These are phyloP conservation scores for Casuarius casuarius DNA, from an alignment of 2,113 vertebrate genomes.

Conservation along the genomic window DNA sequence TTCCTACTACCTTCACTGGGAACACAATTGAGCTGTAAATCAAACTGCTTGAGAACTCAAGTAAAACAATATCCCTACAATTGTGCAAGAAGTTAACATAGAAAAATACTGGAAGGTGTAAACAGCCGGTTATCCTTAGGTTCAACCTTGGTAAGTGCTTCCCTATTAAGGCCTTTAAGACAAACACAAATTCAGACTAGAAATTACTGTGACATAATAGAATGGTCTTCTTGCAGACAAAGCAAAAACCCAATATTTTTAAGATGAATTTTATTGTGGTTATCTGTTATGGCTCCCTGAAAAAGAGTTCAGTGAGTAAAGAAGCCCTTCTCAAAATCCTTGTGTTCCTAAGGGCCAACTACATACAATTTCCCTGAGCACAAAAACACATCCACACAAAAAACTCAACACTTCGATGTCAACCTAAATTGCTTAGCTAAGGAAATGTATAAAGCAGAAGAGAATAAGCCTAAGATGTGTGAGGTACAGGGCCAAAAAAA, in stretches of 20 bases:
- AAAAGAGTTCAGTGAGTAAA: background rate
- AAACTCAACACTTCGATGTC: no score
- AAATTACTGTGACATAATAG: background rate
- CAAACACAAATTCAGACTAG: no score
- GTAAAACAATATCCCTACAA: fast-evolving
- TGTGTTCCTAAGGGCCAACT: background rate
- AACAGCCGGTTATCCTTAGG: fast-evolving
- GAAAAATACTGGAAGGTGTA: background rate
- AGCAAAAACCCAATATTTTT: background rate
- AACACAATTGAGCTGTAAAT: background rate
- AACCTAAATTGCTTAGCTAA: background rate
- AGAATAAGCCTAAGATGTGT: background rate
- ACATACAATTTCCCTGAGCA: fast-evolving
- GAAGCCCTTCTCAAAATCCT: background rate
- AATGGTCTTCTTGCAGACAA: background rate
- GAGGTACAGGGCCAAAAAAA: background rate
- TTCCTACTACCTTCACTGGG: background rate
- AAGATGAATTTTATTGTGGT: background rate
- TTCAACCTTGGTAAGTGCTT: fast-evolving
- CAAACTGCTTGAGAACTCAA: background rate
- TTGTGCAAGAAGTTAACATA: fast-evolving
- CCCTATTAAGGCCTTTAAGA: fast-evolving
- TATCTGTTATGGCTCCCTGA: background rate
- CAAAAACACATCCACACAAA: background rate
- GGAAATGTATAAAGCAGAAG: fast-evolving